Evolutionary conservation across 1,140 invertebrate species (phyloP), one percentile per base, ranked within the genome.

Genomic region (Telenomus remus): DNA sequence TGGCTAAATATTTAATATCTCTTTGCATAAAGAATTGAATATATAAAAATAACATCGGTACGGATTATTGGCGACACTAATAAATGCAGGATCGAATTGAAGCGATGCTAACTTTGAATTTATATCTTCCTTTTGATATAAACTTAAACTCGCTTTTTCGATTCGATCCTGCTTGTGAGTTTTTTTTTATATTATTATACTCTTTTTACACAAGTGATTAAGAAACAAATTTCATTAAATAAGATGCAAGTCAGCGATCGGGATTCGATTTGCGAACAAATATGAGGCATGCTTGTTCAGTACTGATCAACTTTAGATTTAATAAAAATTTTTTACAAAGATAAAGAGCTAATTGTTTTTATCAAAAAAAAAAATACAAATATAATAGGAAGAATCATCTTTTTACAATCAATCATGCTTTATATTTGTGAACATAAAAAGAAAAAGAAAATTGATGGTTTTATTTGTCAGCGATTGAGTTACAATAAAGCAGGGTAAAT

Each of bases 31-130:
- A 44, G 4, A 44, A 39, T 39, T 44, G 7, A 44, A 13, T 44
- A 14, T 39, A 39, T 9, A 39, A 39, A 39, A 4, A 39, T 4
- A 27, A 27, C 19, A 27, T n/a, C n/a, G n/a, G n/a, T n/a, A n/a
- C 1, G 19, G 6, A 27, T 3, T 6, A 27, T 27, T 6, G 19
- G 6, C 19, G 19, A 27, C 60, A 44, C 37, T 12, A 50, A 66
- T 61, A 33, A 39, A 66, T 34, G 51, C 73, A 63, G 68, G 66
- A 46, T 63, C 68, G 68, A 71, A 76, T 76, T 56, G 50, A 76
- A 76, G 59, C 54, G 48, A 55, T 46, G 56, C 42, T 50, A 73
- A 66, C 33, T 63, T 48, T 39, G 37, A 4, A 39, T 39, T 39
- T 39, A 51, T 44, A 57, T 35, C 56, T 43, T 60, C 37, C 47